phyloP scores from a whole-genome alignment of 2,888 invertebrate genomes.

The Morinoia aosen region DNA sequence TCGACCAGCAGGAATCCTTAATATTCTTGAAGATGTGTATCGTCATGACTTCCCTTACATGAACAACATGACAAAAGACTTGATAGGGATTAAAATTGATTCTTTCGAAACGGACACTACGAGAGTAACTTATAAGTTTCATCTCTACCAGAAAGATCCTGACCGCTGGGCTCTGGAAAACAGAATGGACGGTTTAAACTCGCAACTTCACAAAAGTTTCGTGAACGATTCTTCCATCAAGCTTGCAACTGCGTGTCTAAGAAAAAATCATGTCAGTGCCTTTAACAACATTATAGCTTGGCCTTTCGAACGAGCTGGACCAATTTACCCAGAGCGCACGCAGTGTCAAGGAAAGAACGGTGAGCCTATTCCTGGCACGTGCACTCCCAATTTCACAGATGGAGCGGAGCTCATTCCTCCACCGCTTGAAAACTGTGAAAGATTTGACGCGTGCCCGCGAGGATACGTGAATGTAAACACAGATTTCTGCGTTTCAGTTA shows the following conservation, averaged over 20 bases:
- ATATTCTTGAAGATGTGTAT: neutral
- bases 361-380: conserved; percentile 50
- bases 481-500: conserved; percentile 47
- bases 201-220: neutral
- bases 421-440: conserved; percentile 43
- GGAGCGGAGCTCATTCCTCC: conserved; percentile 55
- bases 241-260: conserved; percentile 42
- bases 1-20: neutral
- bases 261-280: neutral
- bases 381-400: conserved; percentile 57
- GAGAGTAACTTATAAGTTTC: conserved; percentile 1
- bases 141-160: neutral
- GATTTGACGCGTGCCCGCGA: conserved; percentile 58
- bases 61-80: neutral
- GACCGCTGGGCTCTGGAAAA: neutral
- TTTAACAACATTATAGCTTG: conserved; percentile 45
- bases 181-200: neutral
- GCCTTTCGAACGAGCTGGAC: conserved; percentile 54
- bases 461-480: conserved; percentile 44
- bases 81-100: neutral
- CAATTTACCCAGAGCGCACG: conserved; percentile 44
- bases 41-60: neutral
- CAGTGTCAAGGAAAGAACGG: conserved; percentile 53
- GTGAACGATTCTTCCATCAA: conserved; percentile 32
- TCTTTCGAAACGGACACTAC: neutral